Conservation (phyloP, 2,888 invertebrate species). For the Drosophila austrosaltans region DNA sequence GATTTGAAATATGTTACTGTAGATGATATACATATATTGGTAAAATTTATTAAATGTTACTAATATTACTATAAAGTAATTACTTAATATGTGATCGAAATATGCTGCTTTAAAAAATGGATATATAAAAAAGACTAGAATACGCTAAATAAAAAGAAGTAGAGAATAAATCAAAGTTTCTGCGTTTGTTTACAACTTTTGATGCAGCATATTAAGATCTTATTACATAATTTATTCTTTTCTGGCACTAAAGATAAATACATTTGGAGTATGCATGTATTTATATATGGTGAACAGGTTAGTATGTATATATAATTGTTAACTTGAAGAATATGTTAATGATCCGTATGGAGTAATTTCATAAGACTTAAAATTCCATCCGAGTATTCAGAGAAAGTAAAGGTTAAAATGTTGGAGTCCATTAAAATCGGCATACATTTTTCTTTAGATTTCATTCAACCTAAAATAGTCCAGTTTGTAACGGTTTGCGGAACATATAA, state of each 20-base stretch:
- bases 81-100: slow-evolving; percentile 14
- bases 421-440: too few species aligned
- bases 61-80: slow-evolving; percentile 50
- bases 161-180: not conserved
- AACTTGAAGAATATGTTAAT: slow-evolving; percentile 33
- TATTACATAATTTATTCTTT: slow-evolving; percentile 21
- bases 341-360: not conserved
- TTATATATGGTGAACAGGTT: slow-evolving; percentile 30
- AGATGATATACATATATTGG: slow-evolving; percentile 21
- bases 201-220: slow-evolving; percentile 27
- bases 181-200: not conserved
- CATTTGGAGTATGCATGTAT: slow-evolving; percentile 30
- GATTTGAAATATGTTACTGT: slow-evolving; percentile 22
- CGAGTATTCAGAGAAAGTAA: not conserved
- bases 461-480: too few species aligned
- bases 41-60: slow-evolving; percentile 40
- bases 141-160: not conserved
- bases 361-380: not conserved
- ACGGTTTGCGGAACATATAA: too few species aligned
- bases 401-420: not conserved
- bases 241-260: slow-evolving; percentile 24
- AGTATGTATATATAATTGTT: slow-evolving; percentile 20
- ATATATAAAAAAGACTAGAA: slow-evolving; percentile 10
- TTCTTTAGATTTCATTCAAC: not conserved
- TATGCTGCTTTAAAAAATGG: slow-evolving; percentile 24